A percentile compares a stretch with the other conserved stretches of the same genome.
Conservation (phyloP, 1,140 invertebrate genomes). For the Sitophilus oryzae region DNA sequence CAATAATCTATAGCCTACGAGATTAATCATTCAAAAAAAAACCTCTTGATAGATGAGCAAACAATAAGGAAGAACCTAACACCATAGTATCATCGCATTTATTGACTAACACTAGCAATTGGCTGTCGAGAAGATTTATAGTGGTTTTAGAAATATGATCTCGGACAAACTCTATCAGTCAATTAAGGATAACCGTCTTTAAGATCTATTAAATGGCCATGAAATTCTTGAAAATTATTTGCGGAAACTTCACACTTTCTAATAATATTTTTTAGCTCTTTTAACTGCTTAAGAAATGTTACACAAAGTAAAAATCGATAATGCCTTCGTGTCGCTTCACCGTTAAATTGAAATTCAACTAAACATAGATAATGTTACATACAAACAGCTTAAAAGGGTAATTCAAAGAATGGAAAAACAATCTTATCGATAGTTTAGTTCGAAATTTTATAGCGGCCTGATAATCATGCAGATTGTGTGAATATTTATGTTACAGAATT, state of each 20-base stretch:
- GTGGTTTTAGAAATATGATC: neutral
- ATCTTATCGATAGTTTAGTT: constrained; percentile 5
- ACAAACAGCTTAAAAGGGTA: neutral
- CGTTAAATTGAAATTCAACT: constrained; percentile 10
- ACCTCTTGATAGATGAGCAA: neutral
- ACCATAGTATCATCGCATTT: neutral
- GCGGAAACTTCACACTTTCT: too few species aligned
- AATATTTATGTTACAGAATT: too few species aligned
- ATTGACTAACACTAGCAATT: neutral
- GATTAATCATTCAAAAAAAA: neutral
- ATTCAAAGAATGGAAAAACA: constrained; percentile 3
- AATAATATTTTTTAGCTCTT: too few species aligned
- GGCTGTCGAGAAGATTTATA: neutral
- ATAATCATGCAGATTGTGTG: neutral
- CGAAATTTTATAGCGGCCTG: neutral
- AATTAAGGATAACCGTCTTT: neutral
- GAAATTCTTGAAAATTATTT: too few species aligned
- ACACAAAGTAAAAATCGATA: constrained; percentile 3
- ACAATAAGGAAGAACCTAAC: neutral
- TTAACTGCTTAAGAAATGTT: too few species aligned
- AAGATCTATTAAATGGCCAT: too few species aligned
- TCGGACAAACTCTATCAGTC: neutral
- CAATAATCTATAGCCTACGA: too few species aligned
- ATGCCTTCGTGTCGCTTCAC: constrained; percentile 1
- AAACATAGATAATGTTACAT: constrained; percentile 7